Evolutionary conservation across 2,888 invertebrate species (phyloP).

Genomic region (Lamproptera curius): DNA sequence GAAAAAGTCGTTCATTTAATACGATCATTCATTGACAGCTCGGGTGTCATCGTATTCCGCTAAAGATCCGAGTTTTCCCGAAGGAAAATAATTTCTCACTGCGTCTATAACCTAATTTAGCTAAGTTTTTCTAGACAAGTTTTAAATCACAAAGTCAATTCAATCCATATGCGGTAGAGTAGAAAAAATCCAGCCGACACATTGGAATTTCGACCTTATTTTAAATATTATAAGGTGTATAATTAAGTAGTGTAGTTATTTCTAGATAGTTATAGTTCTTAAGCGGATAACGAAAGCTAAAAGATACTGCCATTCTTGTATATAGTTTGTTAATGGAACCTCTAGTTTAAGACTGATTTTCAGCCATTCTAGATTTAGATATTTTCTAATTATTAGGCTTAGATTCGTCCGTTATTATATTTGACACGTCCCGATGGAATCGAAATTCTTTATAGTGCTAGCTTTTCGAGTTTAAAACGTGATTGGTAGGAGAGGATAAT

Average conservation of each 20-base stretch:
- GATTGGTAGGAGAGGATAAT: conserved; percentile 13
- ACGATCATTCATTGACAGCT: no score
- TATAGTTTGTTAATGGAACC: conserved; percentile 36
- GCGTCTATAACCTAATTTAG: no score
- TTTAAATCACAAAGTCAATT: background rate
- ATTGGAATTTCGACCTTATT: background rate
- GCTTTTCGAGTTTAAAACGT: conserved; percentile 7
- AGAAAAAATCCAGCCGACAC: background rate
- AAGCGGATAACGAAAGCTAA: conserved; percentile 56
- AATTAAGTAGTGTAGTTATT: conserved; percentile 2
- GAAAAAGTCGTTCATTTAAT: no score
- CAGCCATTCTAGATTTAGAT: conserved; percentile 38
- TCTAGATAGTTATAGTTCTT: conserved; percentile 13
- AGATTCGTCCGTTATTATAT: background rate
- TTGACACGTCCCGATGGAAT: conserved; percentile 54
- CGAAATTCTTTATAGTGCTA: conserved; percentile 38
- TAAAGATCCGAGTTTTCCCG: no score
- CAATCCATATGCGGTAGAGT: background rate
- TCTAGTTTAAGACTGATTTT: conserved; percentile 53
- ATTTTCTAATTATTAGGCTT: background rate
- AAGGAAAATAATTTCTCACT: no score
- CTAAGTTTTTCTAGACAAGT: conserved; percentile 20
- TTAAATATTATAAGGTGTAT: background rate
- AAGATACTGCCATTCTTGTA: conserved; percentile 66
- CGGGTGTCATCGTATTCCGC: no score